These are phyloP conservation scores for Drosophila testacea DNA, from an alignment of 2,888 invertebrate species.

Conservation along the genomic window DNA sequence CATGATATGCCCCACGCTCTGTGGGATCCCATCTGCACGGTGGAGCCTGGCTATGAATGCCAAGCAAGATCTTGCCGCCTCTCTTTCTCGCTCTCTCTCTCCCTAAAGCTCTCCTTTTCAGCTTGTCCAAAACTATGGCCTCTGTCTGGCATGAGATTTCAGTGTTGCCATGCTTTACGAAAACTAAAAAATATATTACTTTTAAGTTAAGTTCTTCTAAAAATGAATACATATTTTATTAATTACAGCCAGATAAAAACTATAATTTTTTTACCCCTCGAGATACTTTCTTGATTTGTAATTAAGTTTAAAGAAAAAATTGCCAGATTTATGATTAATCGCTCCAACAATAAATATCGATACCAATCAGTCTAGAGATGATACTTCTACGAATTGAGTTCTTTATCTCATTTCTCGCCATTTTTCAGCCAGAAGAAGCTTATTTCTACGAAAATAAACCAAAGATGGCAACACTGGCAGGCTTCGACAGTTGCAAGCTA, in stretches of 20 bases:
- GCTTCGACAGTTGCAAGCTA: constrained; percentile 32
- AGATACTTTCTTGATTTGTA: no score
- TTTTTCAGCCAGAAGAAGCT: neutral
- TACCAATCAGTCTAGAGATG: neutral
- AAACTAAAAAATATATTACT: no score
- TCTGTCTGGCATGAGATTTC: constrained; percentile 50
- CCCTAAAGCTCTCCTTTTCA: constrained; percentile 36
- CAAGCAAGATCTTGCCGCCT: constrained; percentile 15
- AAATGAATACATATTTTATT: no score
- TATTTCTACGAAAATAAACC: neutral
- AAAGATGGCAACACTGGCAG: constrained; percentile 12
- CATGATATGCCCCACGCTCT: constrained; percentile 83
- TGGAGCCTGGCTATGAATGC: constrained; percentile 18
- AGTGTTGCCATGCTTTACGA: constrained; percentile 17
- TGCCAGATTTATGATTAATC: no score
- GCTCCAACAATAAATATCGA: neutral
- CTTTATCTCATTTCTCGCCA: neutral
- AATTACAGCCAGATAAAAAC: no score
- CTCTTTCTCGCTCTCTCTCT: neutral
- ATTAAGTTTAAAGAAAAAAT: no score
- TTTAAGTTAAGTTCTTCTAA: no score
- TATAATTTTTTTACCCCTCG: no score
- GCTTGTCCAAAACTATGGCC: constrained; percentile 71
- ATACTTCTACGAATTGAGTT: neutral
- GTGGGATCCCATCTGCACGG: constrained; percentile 57